Evolutionary conservation across 2,888 invertebrate genomes (phyloP).

Genomic region (Dynastes maya): DNA sequence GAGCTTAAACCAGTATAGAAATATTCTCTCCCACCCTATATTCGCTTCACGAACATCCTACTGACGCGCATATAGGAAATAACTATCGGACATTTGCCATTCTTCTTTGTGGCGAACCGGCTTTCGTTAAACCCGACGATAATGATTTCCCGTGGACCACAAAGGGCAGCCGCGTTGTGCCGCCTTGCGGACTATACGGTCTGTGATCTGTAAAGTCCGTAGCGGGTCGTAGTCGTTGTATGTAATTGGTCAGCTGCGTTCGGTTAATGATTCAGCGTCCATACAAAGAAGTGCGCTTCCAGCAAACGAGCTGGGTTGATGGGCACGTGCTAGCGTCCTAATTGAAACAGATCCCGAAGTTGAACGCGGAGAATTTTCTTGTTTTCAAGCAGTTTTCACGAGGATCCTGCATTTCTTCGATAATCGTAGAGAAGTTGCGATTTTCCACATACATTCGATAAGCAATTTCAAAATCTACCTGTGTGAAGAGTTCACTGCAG

Average conservation of each 20-base stretch:
- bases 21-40: too few relatives aligned
- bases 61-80: neutral
- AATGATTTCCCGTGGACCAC: slow-evolving; percentile 22
- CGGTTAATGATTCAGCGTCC: slow-evolving; percentile 26
- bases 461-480: too few relatives aligned
- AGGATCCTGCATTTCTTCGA: too few relatives aligned
- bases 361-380: too few relatives aligned
- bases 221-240: too few relatives aligned
- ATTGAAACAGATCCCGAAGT: slow-evolving; percentile 19
- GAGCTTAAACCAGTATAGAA: too few relatives aligned
- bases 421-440: too few relatives aligned
- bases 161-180: neutral
- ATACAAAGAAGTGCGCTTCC: slow-evolving; percentile 17
- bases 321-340: neutral
- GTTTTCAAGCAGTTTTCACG: too few relatives aligned
- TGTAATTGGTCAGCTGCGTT: slow-evolving; percentile 34
- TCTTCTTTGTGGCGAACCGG: slow-evolving; percentile 1
- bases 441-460: too few relatives aligned
- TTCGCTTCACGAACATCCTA: neutral
- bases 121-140: slow-evolving; percentile 20
- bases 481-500: too few relatives aligned
- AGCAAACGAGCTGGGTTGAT: neutral
- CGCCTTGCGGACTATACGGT: neutral
- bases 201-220: slow-evolving; percentile 13
- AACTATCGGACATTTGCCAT: neutral